phyloP scores from a whole-genome alignment of 2,113 vertebrate species.

The Gopherus evgoodei region DNA sequence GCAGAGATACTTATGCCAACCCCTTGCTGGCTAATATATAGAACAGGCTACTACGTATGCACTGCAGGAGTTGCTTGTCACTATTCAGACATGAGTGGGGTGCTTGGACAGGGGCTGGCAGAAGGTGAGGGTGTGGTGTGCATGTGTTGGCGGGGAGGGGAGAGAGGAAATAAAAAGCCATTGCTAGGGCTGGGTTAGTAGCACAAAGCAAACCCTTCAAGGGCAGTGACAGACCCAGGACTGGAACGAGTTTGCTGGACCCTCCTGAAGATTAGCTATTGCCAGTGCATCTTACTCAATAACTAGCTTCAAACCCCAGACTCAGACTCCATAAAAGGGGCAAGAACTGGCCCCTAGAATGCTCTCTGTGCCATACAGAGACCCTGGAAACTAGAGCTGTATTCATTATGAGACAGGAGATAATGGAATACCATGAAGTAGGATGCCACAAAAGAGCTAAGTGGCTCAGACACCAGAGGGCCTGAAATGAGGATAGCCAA shows the following conservation, averaged over 20 bases:
- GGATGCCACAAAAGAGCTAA: slow-evolving; percentile 20
- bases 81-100: not conserved
- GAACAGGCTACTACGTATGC: not conserved
- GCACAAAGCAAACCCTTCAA: not conserved
- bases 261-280: not conserved
- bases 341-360: not conserved
- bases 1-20: not conserved
- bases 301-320: not conserved
- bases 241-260: not conserved
- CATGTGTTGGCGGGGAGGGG: not conserved
- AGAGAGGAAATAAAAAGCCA: not conserved
- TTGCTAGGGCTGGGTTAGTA: not conserved
- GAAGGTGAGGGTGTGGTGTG: not conserved
- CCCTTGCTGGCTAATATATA: not conserved
- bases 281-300: not conserved
- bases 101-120: not conserved
- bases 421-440: not conserved
- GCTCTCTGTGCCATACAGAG: not conserved
- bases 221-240: not conserved
- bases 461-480: not conserved
- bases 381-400: not conserved
- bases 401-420: not conserved
- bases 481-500: not conserved
- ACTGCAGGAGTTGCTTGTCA: not conserved
- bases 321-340: not conserved